Conservation (phyloP, 2,113 vertebrate genomes). For the Pluvianellus socialis region DNA sequence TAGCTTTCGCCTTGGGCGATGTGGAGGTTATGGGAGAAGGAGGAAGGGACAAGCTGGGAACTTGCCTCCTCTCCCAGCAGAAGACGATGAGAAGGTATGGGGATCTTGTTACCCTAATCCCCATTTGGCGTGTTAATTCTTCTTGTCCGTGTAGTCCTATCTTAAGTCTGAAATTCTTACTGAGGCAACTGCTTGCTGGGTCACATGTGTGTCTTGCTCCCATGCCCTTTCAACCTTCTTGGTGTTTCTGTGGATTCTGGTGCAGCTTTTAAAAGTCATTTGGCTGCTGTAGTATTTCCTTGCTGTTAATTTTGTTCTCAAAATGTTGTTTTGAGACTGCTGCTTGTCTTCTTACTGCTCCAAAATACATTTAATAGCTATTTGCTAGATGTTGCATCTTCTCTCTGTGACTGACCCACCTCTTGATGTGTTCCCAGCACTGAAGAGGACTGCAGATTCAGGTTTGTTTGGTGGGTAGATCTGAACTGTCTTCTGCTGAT, state of each 20-base stretch:
- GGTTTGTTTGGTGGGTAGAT: not conserved
- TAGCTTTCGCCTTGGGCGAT: not conserved
- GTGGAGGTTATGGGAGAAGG: slow-evolving; percentile 3
- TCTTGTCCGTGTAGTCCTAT: not conserved
- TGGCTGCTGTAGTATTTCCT: not conserved
- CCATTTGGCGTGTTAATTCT: not conserved
- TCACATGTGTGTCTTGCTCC: not conserved
- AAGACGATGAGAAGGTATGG: not conserved
- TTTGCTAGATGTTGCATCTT: not conserved
- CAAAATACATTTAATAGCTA: not conserved
- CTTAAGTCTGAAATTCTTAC: not conserved
- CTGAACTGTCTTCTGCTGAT: not conserved
- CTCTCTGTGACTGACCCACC: not conserved
- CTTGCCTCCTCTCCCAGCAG: not conserved
- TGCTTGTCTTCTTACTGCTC: not conserved
- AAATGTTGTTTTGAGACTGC: not conserved
- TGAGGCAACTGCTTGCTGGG: not conserved
- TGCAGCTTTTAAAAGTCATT: not conserved
- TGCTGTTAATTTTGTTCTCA: not conserved
- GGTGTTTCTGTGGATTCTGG: not conserved
- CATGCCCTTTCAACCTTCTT: not conserved
- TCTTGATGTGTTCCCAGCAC: not conserved
- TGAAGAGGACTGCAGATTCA: not conserved
- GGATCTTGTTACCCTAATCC: slow-evolving; percentile 13
- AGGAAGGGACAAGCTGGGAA: slow-evolving; percentile 20